Conservation (phyloP, 2,113 vertebrate species). For the Cyanoramphus novaezelandiae region DNA sequence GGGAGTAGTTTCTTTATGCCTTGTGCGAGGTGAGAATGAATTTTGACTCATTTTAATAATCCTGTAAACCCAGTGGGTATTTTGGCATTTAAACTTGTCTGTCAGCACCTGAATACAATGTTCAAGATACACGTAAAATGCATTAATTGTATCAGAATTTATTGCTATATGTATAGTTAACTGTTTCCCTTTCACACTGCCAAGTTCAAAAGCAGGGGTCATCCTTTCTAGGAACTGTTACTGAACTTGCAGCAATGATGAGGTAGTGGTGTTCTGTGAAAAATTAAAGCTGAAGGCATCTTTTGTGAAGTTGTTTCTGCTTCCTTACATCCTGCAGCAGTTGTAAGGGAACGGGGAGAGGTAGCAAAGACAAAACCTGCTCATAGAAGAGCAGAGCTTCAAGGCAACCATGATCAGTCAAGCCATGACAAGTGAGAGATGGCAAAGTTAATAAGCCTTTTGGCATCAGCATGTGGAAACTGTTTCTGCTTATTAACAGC, state of each 20-base stretch:
- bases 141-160: not conserved
- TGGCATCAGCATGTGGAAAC: not conserved
- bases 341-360: fast-evolving
- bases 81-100: not conserved
- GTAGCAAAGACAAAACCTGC: not conserved
- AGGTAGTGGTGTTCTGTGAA: not conserved
- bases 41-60: not conserved
- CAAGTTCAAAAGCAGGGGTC: not conserved
- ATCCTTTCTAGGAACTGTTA: not conserved
- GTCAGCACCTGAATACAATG: not conserved
- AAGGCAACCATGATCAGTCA: not conserved
- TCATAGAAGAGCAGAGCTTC: not conserved
- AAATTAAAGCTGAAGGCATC: not conserved
- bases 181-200: not conserved
- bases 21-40: not conserved
- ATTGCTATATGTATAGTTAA: not conserved
- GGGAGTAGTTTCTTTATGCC: not conserved
- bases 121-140: not conserved
- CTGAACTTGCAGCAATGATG: not conserved
- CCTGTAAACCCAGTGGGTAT: not conserved
- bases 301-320: not conserved
- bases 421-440: not conserved
- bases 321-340: not conserved
- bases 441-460: not conserved
- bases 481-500: not conserved